A percentile compares a stretch with the other conserved stretches of the same genome.
Evolutionary conservation across 2,888 invertebrate species (phyloP).

Genomic region (Aquatica leii): DNA sequence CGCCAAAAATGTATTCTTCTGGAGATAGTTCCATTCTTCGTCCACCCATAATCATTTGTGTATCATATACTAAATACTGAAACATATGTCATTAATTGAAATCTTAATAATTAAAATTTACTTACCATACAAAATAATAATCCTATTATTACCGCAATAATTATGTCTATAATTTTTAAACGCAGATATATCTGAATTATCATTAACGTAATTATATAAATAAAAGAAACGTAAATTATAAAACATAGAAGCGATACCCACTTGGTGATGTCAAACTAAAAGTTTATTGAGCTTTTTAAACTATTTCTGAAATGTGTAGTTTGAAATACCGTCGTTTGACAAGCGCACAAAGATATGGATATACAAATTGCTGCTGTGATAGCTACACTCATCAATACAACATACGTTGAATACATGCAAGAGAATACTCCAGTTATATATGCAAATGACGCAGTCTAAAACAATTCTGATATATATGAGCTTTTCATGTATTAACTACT

Average conservation of each 20-base stretch:
- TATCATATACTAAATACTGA: slow-evolving; percentile 69
- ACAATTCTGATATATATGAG: neutral
- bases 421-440: slow-evolving; percentile 62
- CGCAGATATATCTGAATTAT: slow-evolving; percentile 43
- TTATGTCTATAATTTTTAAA: slow-evolving; percentile 39
- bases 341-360: slow-evolving; percentile 63
- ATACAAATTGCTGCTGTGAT: slow-evolving; percentile 64
- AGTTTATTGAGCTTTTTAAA: slow-evolving; percentile 11
- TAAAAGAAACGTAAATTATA: neutral
- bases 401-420: slow-evolving; percentile 60
- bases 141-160: slow-evolving; percentile 66
- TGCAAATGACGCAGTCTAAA: slow-evolving; percentile 61
- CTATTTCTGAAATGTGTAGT: neutral
- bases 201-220: neutral
- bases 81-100: slow-evolving; percentile 25
- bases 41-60: slow-evolving; percentile 73
- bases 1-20: slow-evolving; percentile 71
- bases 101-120: no score
- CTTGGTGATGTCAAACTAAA: slow-evolving; percentile 64
- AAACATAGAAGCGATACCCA: slow-evolving; percentile 62
- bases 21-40: slow-evolving; percentile 67
- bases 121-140: slow-evolving; percentile 66
- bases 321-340: slow-evolving; percentile 42
- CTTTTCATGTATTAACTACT: slow-evolving; percentile 18
- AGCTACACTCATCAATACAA: slow-evolving; percentile 63